Conservation (phyloP, 2,797 vertebrate genomes). For the Hylomyscus alleni region DNA sequence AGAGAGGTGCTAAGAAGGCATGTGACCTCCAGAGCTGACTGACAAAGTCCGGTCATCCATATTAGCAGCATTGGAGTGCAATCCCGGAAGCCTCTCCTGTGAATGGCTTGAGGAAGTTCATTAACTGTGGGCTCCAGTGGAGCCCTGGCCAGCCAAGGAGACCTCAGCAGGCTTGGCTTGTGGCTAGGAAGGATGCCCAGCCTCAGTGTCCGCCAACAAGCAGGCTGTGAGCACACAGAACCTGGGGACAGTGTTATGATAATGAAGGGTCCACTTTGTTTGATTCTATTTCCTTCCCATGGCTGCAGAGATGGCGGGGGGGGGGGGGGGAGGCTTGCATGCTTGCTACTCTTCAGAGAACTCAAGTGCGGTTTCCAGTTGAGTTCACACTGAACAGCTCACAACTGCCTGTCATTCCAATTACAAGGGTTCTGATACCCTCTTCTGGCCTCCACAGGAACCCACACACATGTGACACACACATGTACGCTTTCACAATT, state of each 20-base stretch:
- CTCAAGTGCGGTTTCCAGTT: not conserved
- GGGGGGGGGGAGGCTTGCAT: not conserved
- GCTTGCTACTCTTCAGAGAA: not conserved
- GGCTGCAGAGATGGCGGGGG: not conserved
- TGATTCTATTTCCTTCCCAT: not conserved
- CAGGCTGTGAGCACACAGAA: too few relatives aligned
- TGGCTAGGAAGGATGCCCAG: not conserved
- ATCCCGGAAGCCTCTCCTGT: not conserved
- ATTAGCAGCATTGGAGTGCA: not conserved
- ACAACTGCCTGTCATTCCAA: not conserved
- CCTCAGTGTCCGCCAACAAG: not conserved
- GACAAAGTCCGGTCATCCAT: too few relatives aligned
- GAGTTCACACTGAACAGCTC: not conserved
- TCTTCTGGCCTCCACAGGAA: not conserved
- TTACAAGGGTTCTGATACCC: not conserved
- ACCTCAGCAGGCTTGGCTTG: not conserved
- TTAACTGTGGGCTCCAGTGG: too few relatives aligned
- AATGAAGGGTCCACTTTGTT: not conserved
- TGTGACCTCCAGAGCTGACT: not conserved
- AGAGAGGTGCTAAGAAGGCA: not conserved
- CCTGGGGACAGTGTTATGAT: fast-evolving
- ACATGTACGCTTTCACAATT: not conserved
- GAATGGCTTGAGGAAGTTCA: not conserved
- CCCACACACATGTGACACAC: not conserved
- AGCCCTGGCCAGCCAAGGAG: not conserved